Base-by-base conservation (phyloP, 2,888 invertebrate genomes). In the Empis livida region DNA sequence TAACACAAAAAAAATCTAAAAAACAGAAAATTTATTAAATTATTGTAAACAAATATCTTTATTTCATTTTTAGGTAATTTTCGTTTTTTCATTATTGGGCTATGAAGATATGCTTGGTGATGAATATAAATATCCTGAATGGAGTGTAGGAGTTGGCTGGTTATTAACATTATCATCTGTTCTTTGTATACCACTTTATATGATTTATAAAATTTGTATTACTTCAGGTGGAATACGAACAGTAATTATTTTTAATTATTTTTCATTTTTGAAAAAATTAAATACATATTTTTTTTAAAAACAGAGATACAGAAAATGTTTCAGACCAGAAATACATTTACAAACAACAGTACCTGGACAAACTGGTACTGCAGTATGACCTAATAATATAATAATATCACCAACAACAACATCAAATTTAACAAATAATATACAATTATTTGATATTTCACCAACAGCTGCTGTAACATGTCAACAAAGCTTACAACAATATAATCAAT, bases 61-160 rank as follows among this genome's bases (percentile, higher is more conserved):
- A 53, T 64, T 1, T 38, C 9, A n/a, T n/a, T 53, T 52, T 16
- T 44, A 84, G 84, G 71, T 79, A 13, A 83, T 93, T 51, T 91
- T 92, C 69, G 78, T 89, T 50, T 85, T 86, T 69, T 89, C 89
- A 0, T 73, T 92, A 52, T 67, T 85, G 59, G 80, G 82, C 10
- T 87, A 90, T 62, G 79, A 85, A 62, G 85, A 89, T 49, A 82
- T 90, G 79, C 70, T 89, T 53, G 80, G 81, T 0, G 77, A 78
- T 56, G 77, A 78, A 55, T 84, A 84, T 64, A 67, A 71, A 46
- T 90, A 89, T 70, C 89, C 90, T 0, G 71, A 75, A 44, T 91
- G 90, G 90, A 84, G 84, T 56, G 79, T 84, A 63, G 73, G 75
- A 45, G 79, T 89, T 46, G 91, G 91, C 17, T 89, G 89, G 82